Percentiles rank a stretch among this genome's conserved stretches.
Evolutionary conservation across 2,888 invertebrate genomes (phyloP).

Genomic region (Gastrophysa polygoni): DNA sequence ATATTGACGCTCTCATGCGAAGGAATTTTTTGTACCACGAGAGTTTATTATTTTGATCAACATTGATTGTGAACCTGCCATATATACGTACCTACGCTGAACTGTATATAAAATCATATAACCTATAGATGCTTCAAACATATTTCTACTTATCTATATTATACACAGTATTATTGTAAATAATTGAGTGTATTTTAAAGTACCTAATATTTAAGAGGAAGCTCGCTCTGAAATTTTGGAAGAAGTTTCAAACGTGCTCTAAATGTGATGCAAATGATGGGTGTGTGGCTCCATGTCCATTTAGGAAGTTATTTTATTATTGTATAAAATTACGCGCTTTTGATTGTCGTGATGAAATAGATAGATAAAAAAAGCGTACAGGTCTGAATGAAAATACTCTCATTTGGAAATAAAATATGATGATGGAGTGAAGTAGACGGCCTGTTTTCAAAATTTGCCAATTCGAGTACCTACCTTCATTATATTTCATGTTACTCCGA

Average conservation of each 20-base stretch:
- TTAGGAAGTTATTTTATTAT: conserved; percentile 55
- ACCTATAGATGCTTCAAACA: conserved; percentile 48
- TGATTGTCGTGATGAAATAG: conserved; percentile 57
- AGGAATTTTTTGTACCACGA: conserved; percentile 21
- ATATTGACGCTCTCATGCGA: neutral
- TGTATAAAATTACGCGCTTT: conserved; percentile 55
- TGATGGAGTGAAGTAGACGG: too few relatives aligned
- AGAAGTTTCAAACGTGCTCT: conserved; percentile 40
- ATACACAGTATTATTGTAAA: conserved; percentile 50
- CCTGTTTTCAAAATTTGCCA: too few relatives aligned
- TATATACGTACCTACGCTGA: conserved; percentile 54
- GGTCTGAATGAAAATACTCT: neutral
- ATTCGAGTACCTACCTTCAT: too few relatives aligned
- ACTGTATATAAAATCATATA: conserved; percentile 48
- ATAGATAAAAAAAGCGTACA: neutral
- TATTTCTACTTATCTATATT: conserved; percentile 49
- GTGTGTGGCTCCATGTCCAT: conserved; percentile 46
- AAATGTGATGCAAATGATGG: conserved; percentile 44
- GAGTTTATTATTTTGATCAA: conserved; percentile 14
- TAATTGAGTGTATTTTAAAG: conserved; percentile 48
- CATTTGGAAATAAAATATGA: neutral
- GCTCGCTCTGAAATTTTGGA: conserved; percentile 33
- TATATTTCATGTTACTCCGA: too few relatives aligned
- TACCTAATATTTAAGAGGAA: conserved; percentile 18
- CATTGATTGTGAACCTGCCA: conserved; percentile 52